Percentiles rank a stretch among this genome's conserved stretches.
Evolutionary conservation across 2,888 invertebrate species (phyloP).

Genomic region (Aricia artaxerxes): DNA sequence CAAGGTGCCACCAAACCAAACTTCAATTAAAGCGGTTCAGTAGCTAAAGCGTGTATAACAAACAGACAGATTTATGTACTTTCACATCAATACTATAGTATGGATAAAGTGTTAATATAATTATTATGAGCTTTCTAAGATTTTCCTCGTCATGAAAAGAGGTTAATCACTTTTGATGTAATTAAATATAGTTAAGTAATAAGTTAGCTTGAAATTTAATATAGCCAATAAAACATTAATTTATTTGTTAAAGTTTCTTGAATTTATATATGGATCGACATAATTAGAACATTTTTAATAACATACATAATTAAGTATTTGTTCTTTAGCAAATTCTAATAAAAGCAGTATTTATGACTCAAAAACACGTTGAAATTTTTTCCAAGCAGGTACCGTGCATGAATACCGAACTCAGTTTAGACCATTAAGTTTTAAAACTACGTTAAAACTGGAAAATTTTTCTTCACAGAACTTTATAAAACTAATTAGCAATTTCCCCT

Average conservation of each 20-base stretch:
- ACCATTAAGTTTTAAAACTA: conserved; percentile 10
- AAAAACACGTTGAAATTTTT: background rate
- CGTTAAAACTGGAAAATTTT: conserved; percentile 1
- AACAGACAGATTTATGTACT: background rate
- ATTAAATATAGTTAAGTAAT: background rate
- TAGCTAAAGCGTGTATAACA: too few relatives aligned
- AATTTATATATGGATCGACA: too few relatives aligned
- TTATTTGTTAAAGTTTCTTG: background rate
- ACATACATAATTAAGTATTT: background rate
- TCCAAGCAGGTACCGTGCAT: conserved; percentile 3
- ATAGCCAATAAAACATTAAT: background rate
- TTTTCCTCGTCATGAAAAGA: background rate
- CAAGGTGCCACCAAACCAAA: too few relatives aligned
- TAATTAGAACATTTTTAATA: too few relatives aligned
- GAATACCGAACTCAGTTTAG: conserved; percentile 7
- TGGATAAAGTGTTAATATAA: background rate
- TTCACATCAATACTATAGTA: background rate
- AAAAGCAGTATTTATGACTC: background rate
- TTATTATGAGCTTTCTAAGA: background rate
- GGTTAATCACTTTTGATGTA: background rate
- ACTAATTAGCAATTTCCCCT: conserved; percentile 19
- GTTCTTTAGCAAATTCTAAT: background rate
- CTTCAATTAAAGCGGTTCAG: too few relatives aligned
- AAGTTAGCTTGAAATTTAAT: background rate
- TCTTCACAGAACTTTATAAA: conserved; percentile 18